These are phyloP conservation scores for Neotoma lepida DNA, from an alignment of 2,113 vertebrate species.

Conservation along the genomic window DNA sequence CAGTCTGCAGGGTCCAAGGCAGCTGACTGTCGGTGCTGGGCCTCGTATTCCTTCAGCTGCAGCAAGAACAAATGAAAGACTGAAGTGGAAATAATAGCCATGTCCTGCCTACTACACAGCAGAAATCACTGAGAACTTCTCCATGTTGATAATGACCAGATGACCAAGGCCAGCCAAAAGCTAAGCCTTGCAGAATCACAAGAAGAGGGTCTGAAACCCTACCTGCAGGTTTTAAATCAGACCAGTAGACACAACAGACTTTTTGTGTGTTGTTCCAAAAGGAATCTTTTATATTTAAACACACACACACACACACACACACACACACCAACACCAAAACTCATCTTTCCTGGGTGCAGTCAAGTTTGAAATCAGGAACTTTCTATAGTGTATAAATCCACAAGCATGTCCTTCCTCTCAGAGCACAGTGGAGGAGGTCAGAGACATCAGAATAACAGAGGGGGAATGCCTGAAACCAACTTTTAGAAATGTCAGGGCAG, in stretches of 20 bases:
- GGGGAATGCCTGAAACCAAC: background rate
- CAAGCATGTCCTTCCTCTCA: background rate
- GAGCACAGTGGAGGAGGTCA: background rate
- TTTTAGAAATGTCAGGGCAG: background rate
- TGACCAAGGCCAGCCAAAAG: background rate
- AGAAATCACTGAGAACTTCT: background rate
- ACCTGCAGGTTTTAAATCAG: background rate
- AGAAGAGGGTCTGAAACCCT: background rate
- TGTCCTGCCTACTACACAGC: rapidly evolving
- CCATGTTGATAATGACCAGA: background rate
- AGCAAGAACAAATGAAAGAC: slow-evolving; percentile 78
- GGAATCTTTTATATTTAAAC: too few species aligned
- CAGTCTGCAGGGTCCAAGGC: slow-evolving; percentile 92
- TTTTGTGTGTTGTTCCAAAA: background rate
- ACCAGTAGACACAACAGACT: background rate
- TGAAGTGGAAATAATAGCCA: background rate
- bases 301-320: too few species aligned
- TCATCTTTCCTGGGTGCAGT: background rate
- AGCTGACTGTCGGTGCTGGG: slow-evolving; percentile 92
- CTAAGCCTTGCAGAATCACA: background rate
- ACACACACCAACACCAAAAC: background rate
- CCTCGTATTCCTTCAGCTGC: slow-evolving; percentile 99
- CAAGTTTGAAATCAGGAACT: background rate
- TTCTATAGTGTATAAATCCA: background rate
- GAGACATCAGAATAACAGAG: background rate